Evolutionary conservation across 2,888 invertebrate species (phyloP).

Genomic region (Cerceris rybyensis): DNA sequence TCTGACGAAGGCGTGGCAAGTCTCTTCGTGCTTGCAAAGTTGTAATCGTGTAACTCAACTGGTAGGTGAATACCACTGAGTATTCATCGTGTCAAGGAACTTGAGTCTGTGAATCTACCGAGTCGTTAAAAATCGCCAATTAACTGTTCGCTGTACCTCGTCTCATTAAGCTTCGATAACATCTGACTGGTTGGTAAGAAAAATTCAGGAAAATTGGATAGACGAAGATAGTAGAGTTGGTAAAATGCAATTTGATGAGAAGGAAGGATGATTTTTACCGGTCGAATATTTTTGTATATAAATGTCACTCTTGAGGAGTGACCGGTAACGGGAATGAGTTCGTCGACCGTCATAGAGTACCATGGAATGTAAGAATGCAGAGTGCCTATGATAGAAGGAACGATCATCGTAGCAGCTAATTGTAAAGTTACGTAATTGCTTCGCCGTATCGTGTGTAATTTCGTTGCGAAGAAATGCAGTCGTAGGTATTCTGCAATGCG

Average conservation of each 20-base stretch:
- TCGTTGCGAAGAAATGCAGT: neutral
- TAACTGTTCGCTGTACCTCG: neutral
- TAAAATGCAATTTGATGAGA: neutral
- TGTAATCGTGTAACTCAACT: conserved; percentile 43
- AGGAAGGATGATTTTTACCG: no score
- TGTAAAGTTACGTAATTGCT: conserved; percentile 2
- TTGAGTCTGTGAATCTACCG: conserved; percentile 1
- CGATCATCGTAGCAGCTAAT: neutral
- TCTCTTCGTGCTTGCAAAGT: conserved; percentile 18
- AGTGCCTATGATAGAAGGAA: neutral
- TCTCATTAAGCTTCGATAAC: neutral
- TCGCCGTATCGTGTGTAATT: neutral
- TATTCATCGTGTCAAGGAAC: conserved; percentile 30
- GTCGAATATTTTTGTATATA: neutral
- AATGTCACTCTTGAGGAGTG: neutral
- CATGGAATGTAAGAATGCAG: neutral
- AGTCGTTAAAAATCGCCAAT: neutral
- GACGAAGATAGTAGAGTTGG: neutral
- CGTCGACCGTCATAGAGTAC: neutral
- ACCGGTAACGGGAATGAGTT: neutral
- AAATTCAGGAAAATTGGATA: neutral
- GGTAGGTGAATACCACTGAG: conserved; percentile 39
- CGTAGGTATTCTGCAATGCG: neutral
- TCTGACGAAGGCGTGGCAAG: conserved; percentile 64
- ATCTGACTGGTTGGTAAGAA: neutral